phyloP scores from a whole-genome alignment of 2,797 vertebrate genomes.

The Enoplosus armatus region DNA sequence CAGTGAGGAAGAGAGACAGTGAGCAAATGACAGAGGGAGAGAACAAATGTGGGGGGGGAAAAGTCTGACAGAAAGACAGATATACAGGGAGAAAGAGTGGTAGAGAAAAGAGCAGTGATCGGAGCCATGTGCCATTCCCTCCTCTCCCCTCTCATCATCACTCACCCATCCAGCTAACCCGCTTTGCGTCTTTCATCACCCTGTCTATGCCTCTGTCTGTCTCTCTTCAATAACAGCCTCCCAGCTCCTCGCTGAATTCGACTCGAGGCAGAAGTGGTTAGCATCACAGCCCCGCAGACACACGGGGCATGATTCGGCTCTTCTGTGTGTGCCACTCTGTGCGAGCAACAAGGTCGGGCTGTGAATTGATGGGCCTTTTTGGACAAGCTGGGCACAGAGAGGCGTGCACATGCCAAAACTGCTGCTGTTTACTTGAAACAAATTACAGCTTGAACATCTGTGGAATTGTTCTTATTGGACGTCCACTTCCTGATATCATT shows the following conservation, averaged over 20 bases:
- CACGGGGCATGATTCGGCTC: conserved; percentile 56
- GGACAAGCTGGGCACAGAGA: conserved; percentile 26
- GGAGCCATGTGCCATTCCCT: conserved; percentile 57
- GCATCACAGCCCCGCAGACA: conserved; percentile 48
- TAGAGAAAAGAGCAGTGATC: conserved; percentile 56
- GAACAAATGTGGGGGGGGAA: conserved; percentile 14
- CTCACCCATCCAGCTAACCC: conserved; percentile 62
- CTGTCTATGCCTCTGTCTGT: conserved; percentile 56
- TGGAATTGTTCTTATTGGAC: neutral
- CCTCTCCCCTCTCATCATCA: conserved; percentile 62
- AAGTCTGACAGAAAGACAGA: conserved; percentile 45
- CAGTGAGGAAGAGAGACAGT: conserved; percentile 41
- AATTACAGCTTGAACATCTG: neutral
- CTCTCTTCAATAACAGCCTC: conserved; percentile 62
- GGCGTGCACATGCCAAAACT: conserved; percentile 9
- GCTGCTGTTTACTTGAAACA: conserved; percentile 22
- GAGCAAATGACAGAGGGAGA: conserved; percentile 34
- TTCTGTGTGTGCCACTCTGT: conserved; percentile 45
- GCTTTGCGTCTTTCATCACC: conserved; percentile 72
- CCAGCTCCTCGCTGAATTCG: conserved; percentile 37
- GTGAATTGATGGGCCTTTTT: conserved; percentile 49
- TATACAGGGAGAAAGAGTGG: conserved; percentile 20
- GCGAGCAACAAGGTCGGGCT: conserved; percentile 45
- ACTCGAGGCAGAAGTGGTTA: conserved; percentile 62
- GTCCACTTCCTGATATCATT: neutral